Evolutionary conservation across 2,797 vertebrate species (phyloP), one percentile per base, ranked within the genome.

Genomic region (Sphaeramia orbicularis): DNA sequence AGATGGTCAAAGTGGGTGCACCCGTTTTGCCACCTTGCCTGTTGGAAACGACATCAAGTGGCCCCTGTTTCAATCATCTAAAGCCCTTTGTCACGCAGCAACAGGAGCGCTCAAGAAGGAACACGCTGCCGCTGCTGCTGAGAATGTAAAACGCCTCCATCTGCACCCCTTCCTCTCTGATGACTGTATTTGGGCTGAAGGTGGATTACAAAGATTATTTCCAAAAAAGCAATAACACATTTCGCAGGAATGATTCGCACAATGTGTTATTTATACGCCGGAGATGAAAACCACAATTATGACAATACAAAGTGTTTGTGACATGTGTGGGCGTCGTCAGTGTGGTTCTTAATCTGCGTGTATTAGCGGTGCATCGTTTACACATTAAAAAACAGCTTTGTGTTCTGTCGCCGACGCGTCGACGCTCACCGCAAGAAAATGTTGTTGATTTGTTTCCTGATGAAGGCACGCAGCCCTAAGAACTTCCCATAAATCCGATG

Each of bases 371-470:
- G 21, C 21, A 24, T 24, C 4, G 21, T 24, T 24, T 24, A 24
- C 21, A 24, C 21, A 24, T 24, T 24, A 24, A 24, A 24, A 24
- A 24, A 24, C 21, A 2, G 21, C 21, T 24, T 24, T 24, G 21
- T 24, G 21, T 24, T 24, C 21, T 24, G 21, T 24, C 21, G 4
- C 21, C 21, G 21, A 24, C 21, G 24, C 24, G 21, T 24, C 21
- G 4, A 4, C 2, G 4, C 91, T 86, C 92, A 99, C 98, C 96
- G 95, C 90, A 99, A 92, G 87, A 99, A 99, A 86, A 99, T 98
- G 92, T 99, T 99, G 95, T 99, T 99, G 73, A 99, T 99, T 85
- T 99, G 98, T 90, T 99, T 99, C 91, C 98, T 95, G 93, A 99
- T 97, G 93, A 99, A 99, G 11, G 97, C 98, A 76, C 98, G 93